These are phyloP conservation scores for Labeo calbasu DNA, from an alignment of 2,797 vertebrate species.

Conservation along the genomic window DNA sequence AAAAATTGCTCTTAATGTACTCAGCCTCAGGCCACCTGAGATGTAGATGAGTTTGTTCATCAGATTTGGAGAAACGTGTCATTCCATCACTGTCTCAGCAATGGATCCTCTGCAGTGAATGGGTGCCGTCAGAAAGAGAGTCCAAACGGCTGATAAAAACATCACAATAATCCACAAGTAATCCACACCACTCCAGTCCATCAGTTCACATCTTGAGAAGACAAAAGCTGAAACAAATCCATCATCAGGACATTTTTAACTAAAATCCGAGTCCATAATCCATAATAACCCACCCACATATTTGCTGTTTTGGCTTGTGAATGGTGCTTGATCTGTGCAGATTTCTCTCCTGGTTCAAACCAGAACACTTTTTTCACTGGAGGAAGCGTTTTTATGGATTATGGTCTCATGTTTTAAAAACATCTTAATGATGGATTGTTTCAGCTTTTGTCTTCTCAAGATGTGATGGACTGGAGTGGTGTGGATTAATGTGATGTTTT, in stretches of 20 bases:
- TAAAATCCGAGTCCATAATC: too few relatives aligned
- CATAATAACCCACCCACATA: background rate
- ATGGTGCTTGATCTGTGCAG: background rate
- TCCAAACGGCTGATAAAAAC: background rate
- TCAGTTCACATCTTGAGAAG: background rate
- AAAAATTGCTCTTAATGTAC: background rate
- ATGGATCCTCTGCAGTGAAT: background rate
- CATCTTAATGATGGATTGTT: background rate
- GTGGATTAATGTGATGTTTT: background rate
- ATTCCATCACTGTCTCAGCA: background rate
- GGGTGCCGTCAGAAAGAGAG: background rate
- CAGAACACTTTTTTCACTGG: background rate
- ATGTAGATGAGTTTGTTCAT: background rate
- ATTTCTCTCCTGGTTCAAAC: background rate
- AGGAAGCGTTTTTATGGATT: background rate
- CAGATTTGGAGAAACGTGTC: background rate
- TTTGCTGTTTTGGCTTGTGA: background rate
- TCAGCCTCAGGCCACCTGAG: too few relatives aligned
- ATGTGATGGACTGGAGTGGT: background rate
- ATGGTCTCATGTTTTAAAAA: background rate
- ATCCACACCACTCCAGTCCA: background rate
- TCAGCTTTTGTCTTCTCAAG: background rate
- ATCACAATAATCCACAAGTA: background rate
- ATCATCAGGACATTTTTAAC: background rate
- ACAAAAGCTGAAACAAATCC: background rate